Evolutionary conservation across 2,888 invertebrate genomes (phyloP), one percentile per base, ranked within the genome.

Genomic region (Orthosia cruda): DNA sequence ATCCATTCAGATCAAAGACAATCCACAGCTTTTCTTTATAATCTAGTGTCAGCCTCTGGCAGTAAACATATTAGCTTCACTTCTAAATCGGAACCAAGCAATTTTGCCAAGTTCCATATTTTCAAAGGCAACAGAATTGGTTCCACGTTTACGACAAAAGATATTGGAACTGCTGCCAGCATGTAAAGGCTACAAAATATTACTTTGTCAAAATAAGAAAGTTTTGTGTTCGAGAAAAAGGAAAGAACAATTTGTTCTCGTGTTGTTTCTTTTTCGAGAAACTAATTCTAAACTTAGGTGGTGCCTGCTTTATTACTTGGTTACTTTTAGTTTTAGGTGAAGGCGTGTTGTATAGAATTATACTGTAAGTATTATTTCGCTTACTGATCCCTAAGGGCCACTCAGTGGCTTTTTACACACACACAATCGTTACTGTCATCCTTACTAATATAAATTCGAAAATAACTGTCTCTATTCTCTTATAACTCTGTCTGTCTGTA

Each of bases 121-220:
- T 76, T 49, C 55, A 52, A 82, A 77, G 13, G 23, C 9, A 76
- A 57, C 61, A 57, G 16, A 62, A 82, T 77, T 62, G 55, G 23
- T 76, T 66, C 45, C 18, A 49, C 71, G 23, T 62, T 63, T 23
- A 45, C 71, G 12, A 70, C 84, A 80, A 70, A 83, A 66, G 61
- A 58, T 83, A 83, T 80, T 57, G 65, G 79, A 66, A 79, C 57
- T 66, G 65, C 26, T 50, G 4, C 50, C 40, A 50, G 54, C 50
- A 13, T 45, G 20, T 16, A 50, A 74, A 52, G 26, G 58, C 59
- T 64, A 40, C 47, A 59, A 47, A 52, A 77, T 58, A 83, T 79
- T 79, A 66, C 52, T 70, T 83, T 78, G 65, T 80, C 71, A 78
- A 32, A 66, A 70, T 32, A 65, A 54, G 26, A 58, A 78, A 70